These are phyloP conservation scores for Cisticola juncidis DNA, from an alignment of 2,113 vertebrate species.

Conservation along the genomic window DNA sequence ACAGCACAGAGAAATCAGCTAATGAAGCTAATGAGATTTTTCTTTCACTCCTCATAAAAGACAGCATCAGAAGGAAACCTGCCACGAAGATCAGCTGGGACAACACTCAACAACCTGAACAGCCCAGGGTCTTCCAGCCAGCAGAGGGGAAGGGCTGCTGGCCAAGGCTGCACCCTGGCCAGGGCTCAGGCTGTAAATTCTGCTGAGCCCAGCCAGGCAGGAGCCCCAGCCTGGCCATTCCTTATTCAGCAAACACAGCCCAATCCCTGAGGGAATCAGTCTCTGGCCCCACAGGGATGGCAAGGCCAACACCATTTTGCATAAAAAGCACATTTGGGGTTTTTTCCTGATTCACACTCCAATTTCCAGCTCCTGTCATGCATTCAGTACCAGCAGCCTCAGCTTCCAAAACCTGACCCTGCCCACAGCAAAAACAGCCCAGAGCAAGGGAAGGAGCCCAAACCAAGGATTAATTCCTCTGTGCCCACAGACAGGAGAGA, in stretches of 20 bases:
- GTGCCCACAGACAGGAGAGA: neutral
- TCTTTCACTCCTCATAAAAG: neutral
- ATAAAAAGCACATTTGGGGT: neutral
- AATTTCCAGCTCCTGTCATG: neutral
- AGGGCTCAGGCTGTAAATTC: neutral
- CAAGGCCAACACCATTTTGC: neutral
- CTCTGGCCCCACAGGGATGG: neutral
- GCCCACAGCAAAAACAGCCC: rapidly evolving
- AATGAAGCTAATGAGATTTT: neutral
- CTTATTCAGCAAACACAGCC: neutral
- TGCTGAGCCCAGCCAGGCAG: neutral
- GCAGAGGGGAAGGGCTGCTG: neutral
- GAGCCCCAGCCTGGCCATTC: neutral
- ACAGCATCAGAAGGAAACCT: neutral
- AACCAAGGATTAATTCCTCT: neutral
- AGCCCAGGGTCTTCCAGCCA: neutral
- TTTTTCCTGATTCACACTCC: neutral
- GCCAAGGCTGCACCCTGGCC: neutral
- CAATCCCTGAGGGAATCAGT: neutral
- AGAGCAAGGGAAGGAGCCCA: neutral
- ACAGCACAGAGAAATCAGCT: neutral
- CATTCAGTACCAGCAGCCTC: neutral
- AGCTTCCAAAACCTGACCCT: neutral
- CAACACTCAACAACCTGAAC: neutral
- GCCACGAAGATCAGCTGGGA: neutral